Percentiles rank a stretch among this genome's conserved stretches.
Conservation (phyloP, 2,888 invertebrate species). For the Julus scandinavius region DNA sequence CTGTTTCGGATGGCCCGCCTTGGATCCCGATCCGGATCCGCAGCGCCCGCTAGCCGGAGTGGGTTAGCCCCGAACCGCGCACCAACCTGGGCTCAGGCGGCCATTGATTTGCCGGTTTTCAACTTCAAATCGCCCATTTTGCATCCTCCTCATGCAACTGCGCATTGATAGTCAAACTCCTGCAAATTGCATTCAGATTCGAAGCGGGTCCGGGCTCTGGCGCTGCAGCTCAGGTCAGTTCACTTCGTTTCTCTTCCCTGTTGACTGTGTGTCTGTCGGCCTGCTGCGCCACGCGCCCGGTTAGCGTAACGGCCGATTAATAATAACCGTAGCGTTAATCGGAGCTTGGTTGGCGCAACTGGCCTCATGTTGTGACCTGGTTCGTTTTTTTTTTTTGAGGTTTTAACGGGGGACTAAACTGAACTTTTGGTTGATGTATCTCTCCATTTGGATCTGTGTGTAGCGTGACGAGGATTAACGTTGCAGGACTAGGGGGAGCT, state of each 20-base stretch:
- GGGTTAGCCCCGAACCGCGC: constrained; percentile 1
- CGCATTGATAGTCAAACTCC: constrained; percentile 40
- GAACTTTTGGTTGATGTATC: neutral
- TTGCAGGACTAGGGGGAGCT: neutral
- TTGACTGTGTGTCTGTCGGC: neutral
- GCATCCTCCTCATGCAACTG: constrained; percentile 47
- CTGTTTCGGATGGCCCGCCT: constrained; percentile 35
- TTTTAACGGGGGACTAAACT: neutral
- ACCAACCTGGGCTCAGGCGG: constrained; percentile 16
- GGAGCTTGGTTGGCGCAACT: neutral
- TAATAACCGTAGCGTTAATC: neutral
- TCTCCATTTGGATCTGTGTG: no score
- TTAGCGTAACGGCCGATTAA: neutral
- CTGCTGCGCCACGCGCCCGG: neutral
- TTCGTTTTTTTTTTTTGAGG: neutral
- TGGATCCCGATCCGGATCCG: constrained; percentile 13
- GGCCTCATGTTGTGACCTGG: neutral
- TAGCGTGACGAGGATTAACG: neutral
- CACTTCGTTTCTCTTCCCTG: neutral
- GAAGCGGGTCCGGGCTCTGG: constrained; percentile 33
- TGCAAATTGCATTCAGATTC: constrained; percentile 42
- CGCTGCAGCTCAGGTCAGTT: constrained; percentile 33
- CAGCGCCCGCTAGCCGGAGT: constrained; percentile 8
- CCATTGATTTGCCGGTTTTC: constrained; percentile 44
- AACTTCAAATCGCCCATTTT: constrained; percentile 48